Evolutionary conservation across 2,888 invertebrate species (phyloP).

Genomic region (Lysandra coridon): DNA sequence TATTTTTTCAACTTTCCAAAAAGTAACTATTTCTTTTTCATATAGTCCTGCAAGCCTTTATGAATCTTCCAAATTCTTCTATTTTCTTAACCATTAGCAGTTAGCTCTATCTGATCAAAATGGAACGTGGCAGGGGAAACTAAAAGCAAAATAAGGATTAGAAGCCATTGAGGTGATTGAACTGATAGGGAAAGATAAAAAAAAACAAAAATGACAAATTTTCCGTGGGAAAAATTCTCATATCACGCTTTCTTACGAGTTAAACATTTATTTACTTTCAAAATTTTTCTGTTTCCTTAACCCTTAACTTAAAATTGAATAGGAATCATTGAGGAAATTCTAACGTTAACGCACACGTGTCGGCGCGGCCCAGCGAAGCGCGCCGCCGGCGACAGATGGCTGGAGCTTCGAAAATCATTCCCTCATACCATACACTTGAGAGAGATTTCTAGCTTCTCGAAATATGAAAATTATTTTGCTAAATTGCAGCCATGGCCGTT

Average conservation of each 20-base stretch:
- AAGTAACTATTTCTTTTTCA: too few relatives aligned
- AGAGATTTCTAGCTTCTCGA: background rate
- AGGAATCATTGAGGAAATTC: constrained; percentile 26
- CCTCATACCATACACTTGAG: constrained; percentile 19
- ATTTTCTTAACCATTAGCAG: too few relatives aligned
- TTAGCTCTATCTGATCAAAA: too few relatives aligned
- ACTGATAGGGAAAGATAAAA: too few relatives aligned
- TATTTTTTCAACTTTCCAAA: too few relatives aligned
- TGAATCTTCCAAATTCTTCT: too few relatives aligned
- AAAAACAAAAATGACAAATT: too few relatives aligned
- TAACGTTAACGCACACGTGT: constrained; percentile 28
- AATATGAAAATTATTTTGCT: background rate
- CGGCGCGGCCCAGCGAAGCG: constrained; percentile 10
- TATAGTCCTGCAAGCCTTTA: too few relatives aligned
- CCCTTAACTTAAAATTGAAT: background rate
- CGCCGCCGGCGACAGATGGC: constrained; percentile 19
- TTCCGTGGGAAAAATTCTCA: background rate
- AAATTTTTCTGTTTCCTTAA: background rate
- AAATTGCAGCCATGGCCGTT: too few relatives aligned
- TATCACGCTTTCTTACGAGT: background rate
- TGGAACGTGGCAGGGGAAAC: too few relatives aligned
- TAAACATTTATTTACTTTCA: background rate
- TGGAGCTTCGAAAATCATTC: constrained; percentile 24
- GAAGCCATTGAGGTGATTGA: too few relatives aligned
- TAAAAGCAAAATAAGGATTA: too few relatives aligned